These are phyloP conservation scores for Oryzias curvinotus DNA, from an alignment of 2,113 vertebrate species.

Conservation along the genomic window DNA sequence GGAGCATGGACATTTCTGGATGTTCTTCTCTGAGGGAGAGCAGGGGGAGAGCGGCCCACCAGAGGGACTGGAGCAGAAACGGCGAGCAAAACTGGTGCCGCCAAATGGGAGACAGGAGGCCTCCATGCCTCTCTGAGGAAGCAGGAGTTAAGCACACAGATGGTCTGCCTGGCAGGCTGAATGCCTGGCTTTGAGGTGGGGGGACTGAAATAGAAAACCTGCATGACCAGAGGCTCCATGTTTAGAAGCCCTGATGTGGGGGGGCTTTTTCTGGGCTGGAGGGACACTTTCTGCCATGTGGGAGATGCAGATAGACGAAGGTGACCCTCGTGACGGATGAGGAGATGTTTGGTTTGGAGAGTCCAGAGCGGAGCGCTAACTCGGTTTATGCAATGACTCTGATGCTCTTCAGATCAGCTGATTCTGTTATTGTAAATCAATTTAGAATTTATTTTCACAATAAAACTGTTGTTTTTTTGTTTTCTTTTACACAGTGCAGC, in stretches of 20 bases:
- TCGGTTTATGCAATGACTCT: too few relatives aligned
- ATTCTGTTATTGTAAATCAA: too few relatives aligned
- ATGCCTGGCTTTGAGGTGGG: slow-evolving; percentile 1
- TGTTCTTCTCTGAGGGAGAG: too few relatives aligned
- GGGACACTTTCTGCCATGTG: neutral
- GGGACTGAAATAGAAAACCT: slow-evolving; percentile 22
- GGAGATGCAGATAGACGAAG: slow-evolving; percentile 16
- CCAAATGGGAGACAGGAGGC: neutral
- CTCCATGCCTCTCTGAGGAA: too few relatives aligned
- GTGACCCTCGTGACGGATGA: neutral
- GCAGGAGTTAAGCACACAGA: slow-evolving; percentile 36
- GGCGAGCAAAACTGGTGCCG: neutral
- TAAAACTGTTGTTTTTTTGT: too few relatives aligned
- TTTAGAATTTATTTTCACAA: too few relatives aligned
- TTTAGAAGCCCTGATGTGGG: slow-evolving; percentile 18
- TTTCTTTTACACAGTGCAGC: too few relatives aligned
- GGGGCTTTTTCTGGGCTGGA: neutral
- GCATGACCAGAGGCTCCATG: slow-evolving; percentile 8
- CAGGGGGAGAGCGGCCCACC: too few relatives aligned
- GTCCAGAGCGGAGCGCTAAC: too few relatives aligned
- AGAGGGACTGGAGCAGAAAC: too few relatives aligned
- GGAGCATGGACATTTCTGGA: too few relatives aligned
- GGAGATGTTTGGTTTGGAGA: neutral
- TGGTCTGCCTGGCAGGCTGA: slow-evolving; percentile 18
- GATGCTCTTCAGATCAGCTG: too few relatives aligned